Conservation (phyloP, 1,140 invertebrate genomes). For the Penaeus vannamei region DNA sequence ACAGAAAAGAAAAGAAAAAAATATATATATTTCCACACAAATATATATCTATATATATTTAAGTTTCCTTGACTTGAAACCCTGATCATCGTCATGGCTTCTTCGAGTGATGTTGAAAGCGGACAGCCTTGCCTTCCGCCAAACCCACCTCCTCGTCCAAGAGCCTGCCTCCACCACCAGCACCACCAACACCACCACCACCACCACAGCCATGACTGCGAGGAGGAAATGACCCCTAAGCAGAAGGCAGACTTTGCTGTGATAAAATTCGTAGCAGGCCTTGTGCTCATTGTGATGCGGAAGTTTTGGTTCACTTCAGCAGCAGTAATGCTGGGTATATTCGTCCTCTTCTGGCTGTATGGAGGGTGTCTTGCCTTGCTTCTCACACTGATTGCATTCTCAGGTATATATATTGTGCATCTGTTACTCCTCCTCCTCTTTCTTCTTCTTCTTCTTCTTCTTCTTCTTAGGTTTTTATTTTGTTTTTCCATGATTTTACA, state of each 20-base stretch:
- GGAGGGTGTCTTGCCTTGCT: conserved; percentile 82
- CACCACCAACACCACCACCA: conserved; percentile 32
- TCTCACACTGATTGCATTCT: conserved; percentile 78
- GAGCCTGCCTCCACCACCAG: conserved; percentile 52
- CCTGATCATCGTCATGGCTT: background rate
- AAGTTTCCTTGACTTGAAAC: background rate
- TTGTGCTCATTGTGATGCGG: conserved; percentile 56
- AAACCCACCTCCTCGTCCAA: conserved; percentile 42
- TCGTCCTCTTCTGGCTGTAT: conserved; percentile 86
- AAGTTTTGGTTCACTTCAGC: conserved; percentile 75
- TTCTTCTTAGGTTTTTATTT: too few species aligned
- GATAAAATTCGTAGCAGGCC: conserved; percentile 58
- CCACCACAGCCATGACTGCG: conserved; percentile 41
- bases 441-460: too few species aligned
- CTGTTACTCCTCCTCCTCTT: background rate
- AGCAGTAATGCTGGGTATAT: conserved; percentile 78
- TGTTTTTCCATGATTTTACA: too few species aligned
- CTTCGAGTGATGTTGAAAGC: conserved; percentile 32
- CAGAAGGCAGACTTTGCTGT: conserved; percentile 62
- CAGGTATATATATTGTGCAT: conserved; percentile 69
- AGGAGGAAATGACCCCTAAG: conserved; percentile 53
- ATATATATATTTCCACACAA: background rate
- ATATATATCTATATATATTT: background rate
- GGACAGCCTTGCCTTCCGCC: conserved; percentile 45
- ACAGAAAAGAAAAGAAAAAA: background rate